A percentile compares a stretch with the other conserved stretches of the same genome.
phyloP scores from a whole-genome alignment of 2,797 vertebrate genomes.

The Darevskia mixta region DNA sequence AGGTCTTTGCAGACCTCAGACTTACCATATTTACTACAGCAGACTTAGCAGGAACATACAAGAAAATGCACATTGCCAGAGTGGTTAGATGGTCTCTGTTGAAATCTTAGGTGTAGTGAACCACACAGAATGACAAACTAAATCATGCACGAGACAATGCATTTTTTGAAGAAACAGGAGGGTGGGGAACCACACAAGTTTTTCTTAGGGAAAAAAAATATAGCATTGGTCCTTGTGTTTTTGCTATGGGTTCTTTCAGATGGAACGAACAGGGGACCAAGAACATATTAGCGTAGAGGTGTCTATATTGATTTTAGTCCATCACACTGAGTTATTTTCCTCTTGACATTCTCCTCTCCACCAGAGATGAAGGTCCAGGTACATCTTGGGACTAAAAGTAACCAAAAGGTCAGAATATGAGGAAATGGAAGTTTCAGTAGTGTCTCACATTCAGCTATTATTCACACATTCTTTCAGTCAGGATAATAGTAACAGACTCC shows the following conservation, averaged over 20 bases:
- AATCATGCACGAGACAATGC: background rate
- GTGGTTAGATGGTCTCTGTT: background rate
- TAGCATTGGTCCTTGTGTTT: background rate
- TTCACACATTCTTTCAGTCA: background rate
- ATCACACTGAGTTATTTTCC: background rate
- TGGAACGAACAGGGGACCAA: background rate
- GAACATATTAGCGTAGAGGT: background rate
- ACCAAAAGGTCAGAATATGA: background rate
- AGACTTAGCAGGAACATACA: background rate
- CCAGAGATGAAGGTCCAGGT: background rate
- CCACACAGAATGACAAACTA: background rate
- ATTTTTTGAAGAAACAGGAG: background rate
- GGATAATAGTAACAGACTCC: background rate
- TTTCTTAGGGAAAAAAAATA: background rate
- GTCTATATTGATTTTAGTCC: background rate
- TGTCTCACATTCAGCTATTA: background rate
- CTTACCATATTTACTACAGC: background rate
- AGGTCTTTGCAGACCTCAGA: background rate
- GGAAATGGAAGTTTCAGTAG: background rate
- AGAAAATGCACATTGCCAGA: background rate
- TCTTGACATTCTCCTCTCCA: background rate
- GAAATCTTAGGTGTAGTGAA: background rate
- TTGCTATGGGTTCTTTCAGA: background rate
- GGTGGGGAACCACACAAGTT: background rate
- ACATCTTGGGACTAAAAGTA: background rate